Percentiles rank a stretch among this genome's conserved stretches.
Evolutionary conservation across 2,888 invertebrate genomes (phyloP).

Genomic region (Athalia rosae): DNA sequence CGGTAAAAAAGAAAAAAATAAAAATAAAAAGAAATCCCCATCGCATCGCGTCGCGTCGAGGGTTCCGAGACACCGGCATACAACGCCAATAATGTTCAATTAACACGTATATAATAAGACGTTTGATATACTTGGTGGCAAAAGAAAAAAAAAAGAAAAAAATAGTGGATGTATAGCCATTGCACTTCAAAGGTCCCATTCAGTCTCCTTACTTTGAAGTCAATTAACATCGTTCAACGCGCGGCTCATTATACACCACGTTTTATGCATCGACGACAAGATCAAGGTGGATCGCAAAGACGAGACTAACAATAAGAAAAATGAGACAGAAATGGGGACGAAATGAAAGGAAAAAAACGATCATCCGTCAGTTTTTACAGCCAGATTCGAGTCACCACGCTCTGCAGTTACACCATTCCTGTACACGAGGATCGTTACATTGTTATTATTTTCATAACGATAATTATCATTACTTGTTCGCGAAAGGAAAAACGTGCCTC

Average conservation of each 20-base stretch:
- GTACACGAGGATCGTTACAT: slow-evolving; percentile 6
- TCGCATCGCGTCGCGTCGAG: no score
- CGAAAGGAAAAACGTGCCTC: neutral
- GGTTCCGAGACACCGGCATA: no score
- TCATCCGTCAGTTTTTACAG: no score
- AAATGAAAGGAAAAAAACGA: neutral
- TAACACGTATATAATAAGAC: no score
- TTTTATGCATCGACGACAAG: no score
- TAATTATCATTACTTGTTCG: slow-evolving; percentile 11
- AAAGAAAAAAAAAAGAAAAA: neutral
- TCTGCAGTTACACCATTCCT: neutral
- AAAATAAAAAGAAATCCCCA: no score
- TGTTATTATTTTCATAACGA: slow-evolving; percentile 7
- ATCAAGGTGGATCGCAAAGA: neutral
- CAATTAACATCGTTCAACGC: slow-evolving; percentile 26
- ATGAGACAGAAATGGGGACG: neutral
- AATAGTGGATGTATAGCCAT: slow-evolving; percentile 1
- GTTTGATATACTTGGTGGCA: neutral
- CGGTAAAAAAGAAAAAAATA: no score
- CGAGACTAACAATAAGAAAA: no score
- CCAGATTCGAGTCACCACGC: neutral
- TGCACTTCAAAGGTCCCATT: slow-evolving; percentile 21
- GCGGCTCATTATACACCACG: slow-evolving; percentile 20
- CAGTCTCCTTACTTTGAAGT: neutral
- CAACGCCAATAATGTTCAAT: no score